Base-by-base conservation (phyloP, 2,888 invertebrate genomes). In the Pegoplata infirma region DNA sequence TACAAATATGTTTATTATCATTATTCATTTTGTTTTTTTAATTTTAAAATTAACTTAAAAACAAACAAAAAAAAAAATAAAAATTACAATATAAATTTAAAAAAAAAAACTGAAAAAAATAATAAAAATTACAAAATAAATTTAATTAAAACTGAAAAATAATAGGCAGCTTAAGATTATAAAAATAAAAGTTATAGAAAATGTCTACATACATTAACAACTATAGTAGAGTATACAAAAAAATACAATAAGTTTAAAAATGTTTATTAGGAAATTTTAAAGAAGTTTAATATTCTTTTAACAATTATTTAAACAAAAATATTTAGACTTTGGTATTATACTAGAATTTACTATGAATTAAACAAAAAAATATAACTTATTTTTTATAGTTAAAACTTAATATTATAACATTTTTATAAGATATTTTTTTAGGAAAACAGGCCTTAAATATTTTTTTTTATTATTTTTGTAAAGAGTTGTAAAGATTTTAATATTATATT, bases 261-360 rank as follows among this genome's bases (percentile, higher is more conserved):
- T 21, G 21, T 69, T 80, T 40, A 73, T 76, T 55, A 81, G 71
- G 66, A 80, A 79, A 80, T 82, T 83, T 81, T 80, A 78, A 81
- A 73, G 64, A 73, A 66, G 47, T n/a, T n/a, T n/a, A 40, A 25
- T 49, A 0, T 17, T 53, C 61, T 46, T 55, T 75, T 69, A 76
- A 73, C 76, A 76, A 76, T 58, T 19, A 53, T n/a, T n/a, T 71
- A 68, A 67, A 76, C 71, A 66, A 80, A 80, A 79, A 77, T 75
- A 73, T 84, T 81, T 81, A 81, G 85, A 83, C 87, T 87, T 87
- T 87, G 87, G 87, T 88, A 87, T 88, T 87, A 88, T 79, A 87
- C 87, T 88, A 87, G 85, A 85, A 84, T 85, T 86, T 74, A 76
- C 81, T 81, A 78, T 71, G 51, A 19, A 23, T 63, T 68, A 76